Conservation (phyloP, 2,797 vertebrate species). For the Thunnus albacares region DNA sequence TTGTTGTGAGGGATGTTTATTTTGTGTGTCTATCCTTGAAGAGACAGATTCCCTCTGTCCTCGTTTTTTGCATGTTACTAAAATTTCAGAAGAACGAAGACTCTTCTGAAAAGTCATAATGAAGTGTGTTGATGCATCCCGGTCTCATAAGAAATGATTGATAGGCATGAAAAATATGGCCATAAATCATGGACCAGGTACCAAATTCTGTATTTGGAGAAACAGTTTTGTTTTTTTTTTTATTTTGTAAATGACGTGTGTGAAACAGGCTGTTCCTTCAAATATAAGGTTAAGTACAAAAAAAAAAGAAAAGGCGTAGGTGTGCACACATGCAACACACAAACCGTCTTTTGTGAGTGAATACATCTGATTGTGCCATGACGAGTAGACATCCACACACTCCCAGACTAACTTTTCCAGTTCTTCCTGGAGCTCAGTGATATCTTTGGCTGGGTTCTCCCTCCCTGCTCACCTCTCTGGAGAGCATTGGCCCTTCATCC, state of each 20-base stretch:
- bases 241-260: too few species aligned
- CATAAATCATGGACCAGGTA: neutral
- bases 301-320: too few species aligned
- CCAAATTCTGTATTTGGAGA: too few species aligned
- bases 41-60: neutral
- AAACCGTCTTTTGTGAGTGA: conserved; percentile 13
- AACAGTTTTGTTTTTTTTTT: too few species aligned
- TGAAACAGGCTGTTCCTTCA: too few species aligned
- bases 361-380: conserved; percentile 30
- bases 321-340: neutral
- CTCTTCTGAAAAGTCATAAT: neutral
- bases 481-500: conserved; percentile 38
- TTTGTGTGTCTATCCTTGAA: neutral
- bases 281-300: too few species aligned
- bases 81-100: conserved; percentile 3
- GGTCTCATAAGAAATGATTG: neutral
- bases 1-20: neutral
- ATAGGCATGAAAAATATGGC: neutral
- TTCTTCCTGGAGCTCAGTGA: conserved; percentile 56
- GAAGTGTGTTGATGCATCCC: neutral
- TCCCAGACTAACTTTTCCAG: conserved; percentile 40
- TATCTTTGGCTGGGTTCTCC: conserved; percentile 65
- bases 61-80: neutral
- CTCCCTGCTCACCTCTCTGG: conserved; percentile 27
- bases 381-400: conserved; percentile 24